These are phyloP conservation scores for Drosophila jambulina DNA, from an alignment of 1,140 invertebrate species.

Conservation along the genomic window DNA sequence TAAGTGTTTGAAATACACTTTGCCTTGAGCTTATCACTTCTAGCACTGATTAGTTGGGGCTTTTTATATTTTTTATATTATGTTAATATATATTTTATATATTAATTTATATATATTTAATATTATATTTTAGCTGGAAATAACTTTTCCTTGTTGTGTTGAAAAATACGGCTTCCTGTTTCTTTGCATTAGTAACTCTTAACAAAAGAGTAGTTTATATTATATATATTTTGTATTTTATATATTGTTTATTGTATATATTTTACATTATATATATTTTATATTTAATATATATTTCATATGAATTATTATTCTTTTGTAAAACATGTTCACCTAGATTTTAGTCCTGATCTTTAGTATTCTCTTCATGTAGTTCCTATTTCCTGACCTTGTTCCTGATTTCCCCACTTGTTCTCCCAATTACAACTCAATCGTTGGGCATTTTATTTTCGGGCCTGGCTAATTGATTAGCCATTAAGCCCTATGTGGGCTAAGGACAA, in stretches of 20 bases:
- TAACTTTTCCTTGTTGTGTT: too few relatives aligned
- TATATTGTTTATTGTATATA: too few relatives aligned
- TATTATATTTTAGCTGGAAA: too few relatives aligned
- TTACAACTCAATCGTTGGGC: conserved; percentile 74
- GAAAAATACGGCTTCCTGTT: too few relatives aligned
- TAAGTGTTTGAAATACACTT: conserved; percentile 8
- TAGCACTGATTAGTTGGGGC: not conserved
- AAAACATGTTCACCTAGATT: too few relatives aligned
- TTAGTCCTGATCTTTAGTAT: not conserved
- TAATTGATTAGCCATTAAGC: conserved; percentile 83
- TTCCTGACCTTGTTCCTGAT: not conserved
- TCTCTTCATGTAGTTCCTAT: not conserved
- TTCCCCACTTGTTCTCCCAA: conserved; percentile 17
- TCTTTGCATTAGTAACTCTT: too few relatives aligned
- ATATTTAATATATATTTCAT: too few relatives aligned
- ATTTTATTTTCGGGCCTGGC: conserved; percentile 55
- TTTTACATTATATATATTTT: not conserved
- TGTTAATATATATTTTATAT: not conserved
- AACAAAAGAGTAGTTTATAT: too few relatives aligned
- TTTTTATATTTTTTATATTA: too few relatives aligned
- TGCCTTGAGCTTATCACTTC: conserved; percentile 3
- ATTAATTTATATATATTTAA: too few relatives aligned
- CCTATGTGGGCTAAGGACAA: conserved; percentile 63
- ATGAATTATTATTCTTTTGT: too few relatives aligned
- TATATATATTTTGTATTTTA: too few relatives aligned